Percentiles rank a stretch among this genome's conserved stretches.
Conservation (phyloP, 1,140 invertebrate species). For the Sarcophaga bullata region DNA sequence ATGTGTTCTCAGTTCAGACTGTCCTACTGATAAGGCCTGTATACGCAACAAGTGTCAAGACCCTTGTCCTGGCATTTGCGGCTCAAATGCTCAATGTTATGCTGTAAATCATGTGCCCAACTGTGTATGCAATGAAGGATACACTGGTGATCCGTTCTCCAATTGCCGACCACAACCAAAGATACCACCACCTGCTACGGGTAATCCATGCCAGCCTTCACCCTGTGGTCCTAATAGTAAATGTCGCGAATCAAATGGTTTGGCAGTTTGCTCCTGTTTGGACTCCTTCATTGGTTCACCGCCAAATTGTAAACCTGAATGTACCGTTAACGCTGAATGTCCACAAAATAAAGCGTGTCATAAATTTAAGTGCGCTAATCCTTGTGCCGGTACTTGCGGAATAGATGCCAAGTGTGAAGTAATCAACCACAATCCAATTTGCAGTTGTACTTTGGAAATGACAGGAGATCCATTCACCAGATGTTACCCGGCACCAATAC, state of each 20-base stretch:
- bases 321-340: constrained; percentile 79
- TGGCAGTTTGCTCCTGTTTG: constrained; percentile 82
- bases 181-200: constrained; percentile 67
- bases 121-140: constrained; percentile 78
- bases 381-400: constrained; percentile 77
- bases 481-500: constrained; percentile 67
- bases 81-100: constrained; percentile 77
- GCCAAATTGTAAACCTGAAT: constrained; percentile 78
- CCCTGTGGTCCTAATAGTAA: constrained; percentile 85
- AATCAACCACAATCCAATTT: constrained; percentile 80
- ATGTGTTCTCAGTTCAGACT: constrained; percentile 81
- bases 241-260: constrained; percentile 76
- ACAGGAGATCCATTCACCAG: constrained; percentile 79
- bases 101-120: constrained; percentile 78
- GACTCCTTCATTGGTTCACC: constrained; percentile 75
- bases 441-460: constrained; percentile 75
- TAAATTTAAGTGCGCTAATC: constrained; percentile 77
- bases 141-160: constrained; percentile 82
- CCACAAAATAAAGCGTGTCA: constrained; percentile 76
- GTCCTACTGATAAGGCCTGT: constrained; percentile 75
- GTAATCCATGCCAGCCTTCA: constrained; percentile 77
- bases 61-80: constrained; percentile 81
- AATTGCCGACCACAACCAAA: constrained; percentile 70
- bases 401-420: constrained; percentile 75
- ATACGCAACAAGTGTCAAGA: constrained; percentile 79